A percentile compares a stretch with the other conserved stretches of the same genome.
Conservation (phyloP, 2,113 vertebrate genomes). For the Oreochromis spilurus region DNA sequence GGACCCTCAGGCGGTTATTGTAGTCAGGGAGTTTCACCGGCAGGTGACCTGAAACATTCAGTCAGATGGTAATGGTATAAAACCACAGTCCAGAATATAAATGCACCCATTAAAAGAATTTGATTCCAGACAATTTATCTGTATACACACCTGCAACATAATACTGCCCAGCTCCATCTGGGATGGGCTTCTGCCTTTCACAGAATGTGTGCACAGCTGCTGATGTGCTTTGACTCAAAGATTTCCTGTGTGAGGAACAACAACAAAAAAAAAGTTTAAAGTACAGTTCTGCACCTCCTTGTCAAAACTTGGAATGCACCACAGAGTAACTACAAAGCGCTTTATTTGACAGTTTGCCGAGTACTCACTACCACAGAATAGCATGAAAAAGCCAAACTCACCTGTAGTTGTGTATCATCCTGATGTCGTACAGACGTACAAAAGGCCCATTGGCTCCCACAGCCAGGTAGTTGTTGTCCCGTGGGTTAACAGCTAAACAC, state of each 20-base stretch:
- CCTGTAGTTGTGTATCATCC: conserved; percentile 99
- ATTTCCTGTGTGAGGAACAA: conserved; percentile 75
- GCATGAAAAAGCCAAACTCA: conserved; percentile 17
- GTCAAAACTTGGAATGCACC: background rate
- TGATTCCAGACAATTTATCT: background rate
- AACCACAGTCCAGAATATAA: background rate
- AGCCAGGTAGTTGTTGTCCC: conserved; percentile 94
- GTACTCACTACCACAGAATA: background rate
- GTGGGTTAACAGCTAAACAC: conserved; percentile 93
- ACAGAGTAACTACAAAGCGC: background rate
- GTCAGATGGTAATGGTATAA: background rate
- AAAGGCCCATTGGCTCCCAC: conserved; percentile 96
- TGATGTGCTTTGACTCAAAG: conserved; percentile 81
- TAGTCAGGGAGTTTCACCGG: conserved; percentile 95
- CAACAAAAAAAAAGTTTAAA: background rate
- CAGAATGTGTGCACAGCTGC: conserved; percentile 93
- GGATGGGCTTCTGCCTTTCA: conserved; percentile 89
- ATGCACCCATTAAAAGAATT: background rate
- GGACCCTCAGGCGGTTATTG: conserved; percentile 89
- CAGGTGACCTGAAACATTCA: conserved; percentile 80
- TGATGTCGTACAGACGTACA: conserved; percentile 94
- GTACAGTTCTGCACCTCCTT: background rate
- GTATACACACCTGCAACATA: conserved; percentile 89
- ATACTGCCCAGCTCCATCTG: conserved; percentile 93
- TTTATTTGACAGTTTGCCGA: background rate